Evolutionary conservation across 2,797 vertebrate species (phyloP).

Genomic region (Sebastes baramenuke): DNA sequence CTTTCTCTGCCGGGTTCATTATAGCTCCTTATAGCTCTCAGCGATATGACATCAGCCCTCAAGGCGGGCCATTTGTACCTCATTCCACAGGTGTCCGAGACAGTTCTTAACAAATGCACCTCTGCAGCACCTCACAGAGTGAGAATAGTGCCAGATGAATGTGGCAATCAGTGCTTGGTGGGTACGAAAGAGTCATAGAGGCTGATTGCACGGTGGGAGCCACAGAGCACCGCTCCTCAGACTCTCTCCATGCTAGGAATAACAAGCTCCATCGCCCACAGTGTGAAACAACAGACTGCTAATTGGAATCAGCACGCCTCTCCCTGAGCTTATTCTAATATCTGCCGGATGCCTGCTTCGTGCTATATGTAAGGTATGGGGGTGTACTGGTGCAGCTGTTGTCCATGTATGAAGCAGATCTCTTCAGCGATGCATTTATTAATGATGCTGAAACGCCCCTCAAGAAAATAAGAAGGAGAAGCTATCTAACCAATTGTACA

Average conservation of each 20-base stretch:
- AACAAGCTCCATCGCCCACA: slow-evolving; percentile 80
- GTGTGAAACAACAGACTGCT: slow-evolving; percentile 82
- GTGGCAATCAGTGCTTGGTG: slow-evolving; percentile 78
- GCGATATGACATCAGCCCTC: slow-evolving; percentile 38
- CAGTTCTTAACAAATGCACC: slow-evolving; percentile 69
- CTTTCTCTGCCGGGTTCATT: slow-evolving; percentile 54
- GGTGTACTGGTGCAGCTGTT: slow-evolving; percentile 57
- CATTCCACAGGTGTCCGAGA: slow-evolving; percentile 59
- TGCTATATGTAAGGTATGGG: slow-evolving; percentile 63
- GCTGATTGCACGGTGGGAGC: slow-evolving; percentile 80
- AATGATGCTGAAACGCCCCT: slow-evolving; percentile 11
- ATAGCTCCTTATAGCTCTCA: slow-evolving; percentile 38
- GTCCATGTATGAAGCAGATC: slow-evolving; percentile 25
- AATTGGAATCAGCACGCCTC: slow-evolving; percentile 83
- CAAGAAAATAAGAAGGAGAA: not conserved
- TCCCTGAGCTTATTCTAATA: slow-evolving; percentile 75
- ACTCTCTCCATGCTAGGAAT: slow-evolving; percentile 77
- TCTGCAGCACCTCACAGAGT: slow-evolving; percentile 60
- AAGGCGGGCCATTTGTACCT: slow-evolving; percentile 48
- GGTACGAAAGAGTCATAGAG: slow-evolving; percentile 73
- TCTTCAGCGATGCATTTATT: slow-evolving; percentile 16
- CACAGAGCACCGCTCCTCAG: slow-evolving; percentile 68
- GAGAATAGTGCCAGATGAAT: slow-evolving; percentile 70
- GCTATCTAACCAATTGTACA: not conserved
- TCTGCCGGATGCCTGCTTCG: slow-evolving; percentile 59